A percentile compares a stretch with the other conserved stretches of the same genome.
Evolutionary conservation across 2,113 vertebrate genomes (phyloP).

Genomic region (Scatophagus argus): DNA sequence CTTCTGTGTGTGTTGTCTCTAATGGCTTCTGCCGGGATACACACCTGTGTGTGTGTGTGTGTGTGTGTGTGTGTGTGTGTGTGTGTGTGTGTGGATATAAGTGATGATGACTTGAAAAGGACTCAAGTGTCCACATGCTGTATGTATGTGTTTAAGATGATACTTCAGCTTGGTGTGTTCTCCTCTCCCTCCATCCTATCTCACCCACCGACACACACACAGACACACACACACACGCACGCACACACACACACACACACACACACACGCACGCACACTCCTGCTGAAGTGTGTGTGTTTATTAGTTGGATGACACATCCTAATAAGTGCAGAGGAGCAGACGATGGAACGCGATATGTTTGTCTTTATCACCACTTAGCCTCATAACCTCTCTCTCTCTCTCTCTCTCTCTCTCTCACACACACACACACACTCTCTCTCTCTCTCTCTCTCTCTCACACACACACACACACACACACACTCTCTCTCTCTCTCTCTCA

Average conservation of each 20-base stretch:
- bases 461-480: constrained; percentile 12
- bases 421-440: no score
- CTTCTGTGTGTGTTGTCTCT: constrained; percentile 10
- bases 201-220: neutral
- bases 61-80: constrained; percentile 25
- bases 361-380: constrained; percentile 37
- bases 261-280: neutral
- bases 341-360: constrained; percentile 27
- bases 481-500: no score
- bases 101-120: constrained; percentile 19
- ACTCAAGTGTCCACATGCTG: neutral
- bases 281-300: constrained; percentile 10
- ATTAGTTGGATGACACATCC: constrained; percentile 9
- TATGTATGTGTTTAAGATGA: neutral
- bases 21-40: constrained; percentile 53
- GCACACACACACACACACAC: neutral
- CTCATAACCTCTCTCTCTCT: neutral
- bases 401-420: no score
- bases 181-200: neutral
- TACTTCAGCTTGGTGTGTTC: neutral
- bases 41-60: constrained; percentile 22
- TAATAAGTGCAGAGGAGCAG: constrained; percentile 47
- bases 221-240: neutral
- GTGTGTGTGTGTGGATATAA: constrained; percentile 15
- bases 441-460: no score